Evolutionary conservation across 23 tunicate species (phyloP).

Genomic region (Ciona savignyi): DNA sequence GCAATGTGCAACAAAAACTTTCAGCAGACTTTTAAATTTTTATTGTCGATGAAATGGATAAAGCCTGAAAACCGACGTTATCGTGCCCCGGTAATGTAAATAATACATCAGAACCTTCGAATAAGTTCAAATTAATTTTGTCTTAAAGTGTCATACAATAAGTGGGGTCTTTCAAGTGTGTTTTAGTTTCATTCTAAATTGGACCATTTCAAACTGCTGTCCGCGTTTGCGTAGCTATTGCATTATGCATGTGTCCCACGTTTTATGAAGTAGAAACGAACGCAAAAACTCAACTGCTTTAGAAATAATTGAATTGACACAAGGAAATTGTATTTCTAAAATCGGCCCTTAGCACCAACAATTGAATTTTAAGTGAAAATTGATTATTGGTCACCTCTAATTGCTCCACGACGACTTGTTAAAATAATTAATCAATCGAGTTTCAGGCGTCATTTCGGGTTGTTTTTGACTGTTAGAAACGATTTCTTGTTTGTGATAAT

Average conservation of each 20-base stretch:
- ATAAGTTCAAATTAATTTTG: no score
- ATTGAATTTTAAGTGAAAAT: background rate
- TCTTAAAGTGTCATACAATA: no score
- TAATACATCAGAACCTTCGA: no score
- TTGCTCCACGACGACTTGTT: no score
- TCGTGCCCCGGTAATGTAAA: background rate
- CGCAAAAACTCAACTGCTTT: background rate
- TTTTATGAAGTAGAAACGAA: background rate
- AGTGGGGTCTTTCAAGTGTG: no score
- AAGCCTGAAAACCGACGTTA: background rate
- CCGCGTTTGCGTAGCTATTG: background rate
- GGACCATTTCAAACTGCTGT: no score
- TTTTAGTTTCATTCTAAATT: no score
- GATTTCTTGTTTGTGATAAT: no score
- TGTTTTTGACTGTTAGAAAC: no score
- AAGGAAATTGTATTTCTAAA: background rate
- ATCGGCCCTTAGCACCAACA: background rate
- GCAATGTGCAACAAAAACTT: constrained; percentile 83
- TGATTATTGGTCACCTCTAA: background rate
- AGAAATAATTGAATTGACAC: background rate
- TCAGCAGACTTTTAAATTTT: constrained; percentile 46
- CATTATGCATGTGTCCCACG: background rate
- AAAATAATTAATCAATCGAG: no score
- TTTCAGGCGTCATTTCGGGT: no score
- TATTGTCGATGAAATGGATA: constrained; percentile 61